Base-by-base conservation (phyloP, 2,113 vertebrate species). In the Eulemur macaco region DNA sequence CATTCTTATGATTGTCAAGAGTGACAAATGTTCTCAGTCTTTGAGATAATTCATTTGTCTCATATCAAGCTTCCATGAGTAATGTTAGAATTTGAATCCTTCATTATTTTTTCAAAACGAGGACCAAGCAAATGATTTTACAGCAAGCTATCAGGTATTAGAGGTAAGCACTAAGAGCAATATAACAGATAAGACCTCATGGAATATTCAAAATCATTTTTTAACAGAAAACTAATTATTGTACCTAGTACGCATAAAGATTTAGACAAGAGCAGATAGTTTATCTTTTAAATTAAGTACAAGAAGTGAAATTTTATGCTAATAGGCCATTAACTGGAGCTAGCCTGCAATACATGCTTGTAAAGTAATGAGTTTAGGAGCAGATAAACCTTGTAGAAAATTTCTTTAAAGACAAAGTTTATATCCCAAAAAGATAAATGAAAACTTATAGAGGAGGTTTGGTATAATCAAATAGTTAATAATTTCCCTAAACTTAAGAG, bases 271-370 rank as follows among this genome's bases (percentile, higher is more conserved):
- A 96, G 45, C 27, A 94, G 66, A 94, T 97, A 92, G 60, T 76
- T n/a, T 88, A 89, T 91, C 91, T 96, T 90, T 94, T 93, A 96
- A 96, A 97, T 93, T 96, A 95, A 96, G n/a, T 94, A 94, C 10
- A 71, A 94, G 71, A 77, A 91, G 20, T 88, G 39, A 94, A 94
- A 94, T 91, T 91, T 96, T 91, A 90, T 86, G 85, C 82, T 96
- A 97, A 88, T 87, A 82, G 15, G 8, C 37, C 27, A 89, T 66
- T 93, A 88, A 96, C 13, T 64, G 18, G 29, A 93, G 29, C 25
- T n/a, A 78, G 21, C 50, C 64, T 77, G 29, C 50, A 92, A 86
- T 54, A 63, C 23, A 80, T 74, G 42, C 71, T 58, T 54, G 10
- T 91, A 60, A 96, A 90, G 88, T 83, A 96, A 88, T 92, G n/a